These are phyloP conservation scores for Enchytraeus crypticus DNA, from an alignment of 2,888 invertebrate species.

Conservation along the genomic window DNA sequence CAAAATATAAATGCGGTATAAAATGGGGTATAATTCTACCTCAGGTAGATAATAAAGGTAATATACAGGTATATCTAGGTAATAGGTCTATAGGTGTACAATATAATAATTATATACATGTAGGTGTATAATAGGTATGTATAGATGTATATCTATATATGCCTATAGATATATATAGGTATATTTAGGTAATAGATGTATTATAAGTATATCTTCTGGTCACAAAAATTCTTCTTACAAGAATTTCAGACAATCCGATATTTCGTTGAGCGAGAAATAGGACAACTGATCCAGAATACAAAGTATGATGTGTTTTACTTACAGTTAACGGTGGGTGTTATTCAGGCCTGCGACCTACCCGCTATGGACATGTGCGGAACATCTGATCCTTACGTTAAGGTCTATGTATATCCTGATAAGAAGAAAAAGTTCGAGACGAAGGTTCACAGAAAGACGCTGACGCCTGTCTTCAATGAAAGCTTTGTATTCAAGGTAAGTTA, in stretches of 20 bases:
- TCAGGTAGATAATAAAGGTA: too few species aligned
- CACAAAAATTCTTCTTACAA: neutral
- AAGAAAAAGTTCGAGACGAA: slow-evolving; percentile 99
- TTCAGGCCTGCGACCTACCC: slow-evolving; percentile 94
- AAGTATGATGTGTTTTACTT: slow-evolving; percentile 24
- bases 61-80: too few species aligned
- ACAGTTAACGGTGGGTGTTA: slow-evolving; percentile 83
- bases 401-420: slow-evolving; percentile 91
- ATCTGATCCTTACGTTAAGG: slow-evolving; percentile 96
- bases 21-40: too few species aligned
- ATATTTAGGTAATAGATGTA: neutral
- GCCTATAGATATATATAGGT: neutral
- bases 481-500: slow-evolving; percentile 88
- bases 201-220: neutral
- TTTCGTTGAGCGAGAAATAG: neutral
- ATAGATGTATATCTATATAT: neutral
- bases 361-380: slow-evolving; percentile 98
- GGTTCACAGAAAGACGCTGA: slow-evolving; percentile 96
- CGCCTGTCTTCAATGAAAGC: slow-evolving; percentile 95
- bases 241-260: neutral
- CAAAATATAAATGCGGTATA: too few species aligned
- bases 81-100: too few species aligned
- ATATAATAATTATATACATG: neutral
- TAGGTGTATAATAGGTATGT: neutral
- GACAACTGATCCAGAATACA: too few species aligned